Percentiles rank a stretch among this genome's conserved stretches.
Evolutionary conservation across 2,113 vertebrate species (phyloP).

Genomic region (Trogon melanurus): DNA sequence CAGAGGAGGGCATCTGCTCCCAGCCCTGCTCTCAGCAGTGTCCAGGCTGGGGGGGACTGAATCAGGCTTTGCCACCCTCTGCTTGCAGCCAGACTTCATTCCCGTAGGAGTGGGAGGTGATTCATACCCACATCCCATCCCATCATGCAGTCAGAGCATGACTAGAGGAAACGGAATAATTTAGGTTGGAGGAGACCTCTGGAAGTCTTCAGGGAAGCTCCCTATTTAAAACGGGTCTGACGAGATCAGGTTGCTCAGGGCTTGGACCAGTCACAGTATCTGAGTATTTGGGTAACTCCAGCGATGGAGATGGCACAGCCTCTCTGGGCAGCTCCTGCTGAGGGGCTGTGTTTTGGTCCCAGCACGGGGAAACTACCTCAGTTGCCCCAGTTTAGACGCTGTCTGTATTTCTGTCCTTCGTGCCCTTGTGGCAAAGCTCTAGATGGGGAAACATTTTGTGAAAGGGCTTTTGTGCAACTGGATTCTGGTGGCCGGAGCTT

Average conservation of each 20-base stretch:
- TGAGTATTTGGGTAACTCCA: not conserved
- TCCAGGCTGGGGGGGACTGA: not conserved
- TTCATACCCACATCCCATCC: not conserved
- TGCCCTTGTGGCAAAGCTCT: not conserved
- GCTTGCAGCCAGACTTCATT: not conserved
- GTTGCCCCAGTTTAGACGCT: fast-evolving
- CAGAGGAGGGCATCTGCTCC: not conserved
- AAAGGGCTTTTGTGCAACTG: not conserved
- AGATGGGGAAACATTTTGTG: not conserved
- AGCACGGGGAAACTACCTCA: not conserved
- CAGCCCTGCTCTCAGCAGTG: not conserved
- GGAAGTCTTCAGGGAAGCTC: not conserved
- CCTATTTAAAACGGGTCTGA: not conserved
- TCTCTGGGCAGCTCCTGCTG: not conserved
- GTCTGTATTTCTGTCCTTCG: not conserved
- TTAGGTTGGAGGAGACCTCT: not conserved
- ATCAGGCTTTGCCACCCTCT: not conserved
- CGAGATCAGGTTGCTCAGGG: not conserved
- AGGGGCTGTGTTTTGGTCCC: fast-evolving
- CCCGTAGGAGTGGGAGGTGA: not conserved
- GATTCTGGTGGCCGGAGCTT: not conserved
- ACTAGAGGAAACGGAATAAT: not conserved
- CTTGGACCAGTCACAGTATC: not conserved
- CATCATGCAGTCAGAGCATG: not conserved
- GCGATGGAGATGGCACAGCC: not conserved